These are phyloP conservation scores for Drosophila maculinotata DNA, from an alignment of 2,888 invertebrate genomes.

Conservation along the genomic window DNA sequence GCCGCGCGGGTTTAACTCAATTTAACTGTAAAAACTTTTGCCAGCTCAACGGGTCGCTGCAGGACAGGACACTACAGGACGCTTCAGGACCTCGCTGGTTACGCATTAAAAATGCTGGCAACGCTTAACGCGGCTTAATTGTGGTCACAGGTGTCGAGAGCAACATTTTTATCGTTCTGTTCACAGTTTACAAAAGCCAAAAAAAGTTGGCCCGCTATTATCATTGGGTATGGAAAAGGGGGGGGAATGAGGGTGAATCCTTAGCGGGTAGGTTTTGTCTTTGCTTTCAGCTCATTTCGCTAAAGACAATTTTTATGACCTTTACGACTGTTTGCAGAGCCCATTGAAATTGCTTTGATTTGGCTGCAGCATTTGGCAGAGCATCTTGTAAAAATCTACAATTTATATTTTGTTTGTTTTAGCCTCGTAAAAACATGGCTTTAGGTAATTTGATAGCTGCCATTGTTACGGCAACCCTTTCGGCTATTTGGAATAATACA, in stretches of 20 bases:
- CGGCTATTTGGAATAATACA: slow-evolving; percentile 25
- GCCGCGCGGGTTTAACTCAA: slow-evolving; percentile 70
- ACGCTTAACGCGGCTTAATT: slow-evolving; percentile 82
- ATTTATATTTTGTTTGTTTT: slow-evolving; percentile 75
- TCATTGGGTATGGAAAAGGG: slow-evolving; percentile 27
- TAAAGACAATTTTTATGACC: slow-evolving; percentile 81
- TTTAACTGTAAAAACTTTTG: slow-evolving; percentile 71
- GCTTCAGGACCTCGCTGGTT: slow-evolving; percentile 14
- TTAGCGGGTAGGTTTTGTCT: slow-evolving; percentile 20
- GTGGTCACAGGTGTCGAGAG: slow-evolving; percentile 83
- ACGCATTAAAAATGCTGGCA: slow-evolving; percentile 54
- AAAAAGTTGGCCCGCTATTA: slow-evolving; percentile 38
- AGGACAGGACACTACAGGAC: slow-evolving; percentile 10
- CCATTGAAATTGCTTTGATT: slow-evolving; percentile 72
- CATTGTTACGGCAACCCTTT: slow-evolving; percentile 49
- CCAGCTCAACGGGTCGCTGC: slow-evolving; percentile 23
- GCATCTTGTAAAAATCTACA: slow-evolving; percentile 64
- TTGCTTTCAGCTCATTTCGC: slow-evolving; percentile 50
- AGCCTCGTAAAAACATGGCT: slow-evolving; percentile 56
- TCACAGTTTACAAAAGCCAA: slow-evolving; percentile 66
- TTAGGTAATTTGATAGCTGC: slow-evolving; percentile 60
- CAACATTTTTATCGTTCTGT: slow-evolving; percentile 82
- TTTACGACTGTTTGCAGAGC: slow-evolving; percentile 81
- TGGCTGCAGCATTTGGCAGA: slow-evolving; percentile 53
- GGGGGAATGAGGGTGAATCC: background rate